Conservation (phyloP, 2,888 invertebrate genomes). For the Aleiodes leptofemur region DNA sequence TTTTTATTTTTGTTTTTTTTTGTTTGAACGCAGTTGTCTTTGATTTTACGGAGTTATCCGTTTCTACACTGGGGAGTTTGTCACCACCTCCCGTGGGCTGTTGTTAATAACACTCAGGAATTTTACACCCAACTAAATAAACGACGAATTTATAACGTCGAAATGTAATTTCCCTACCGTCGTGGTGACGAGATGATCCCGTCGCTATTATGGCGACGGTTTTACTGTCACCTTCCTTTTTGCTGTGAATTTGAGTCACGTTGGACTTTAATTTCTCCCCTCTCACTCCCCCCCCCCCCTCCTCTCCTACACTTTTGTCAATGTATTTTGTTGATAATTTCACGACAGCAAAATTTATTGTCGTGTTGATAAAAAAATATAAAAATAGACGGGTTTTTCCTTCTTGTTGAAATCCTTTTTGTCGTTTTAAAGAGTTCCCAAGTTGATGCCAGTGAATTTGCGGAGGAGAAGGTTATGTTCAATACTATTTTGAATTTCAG, state of each 20-base stretch:
- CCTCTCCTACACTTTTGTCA: too few species aligned
- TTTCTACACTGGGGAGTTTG: constrained; percentile 58
- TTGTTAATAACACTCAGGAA: constrained; percentile 80
- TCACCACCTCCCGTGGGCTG: constrained; percentile 68
- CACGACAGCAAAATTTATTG: too few species aligned
- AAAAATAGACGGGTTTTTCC: too few species aligned
- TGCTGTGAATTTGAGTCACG: background rate
- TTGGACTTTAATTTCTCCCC: too few species aligned
- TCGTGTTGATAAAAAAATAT: too few species aligned
- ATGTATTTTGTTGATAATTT: too few species aligned
- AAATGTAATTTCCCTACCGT: constrained; percentile 61
- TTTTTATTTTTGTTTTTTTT: background rate
- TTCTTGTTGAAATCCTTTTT: too few species aligned
- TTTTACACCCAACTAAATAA: constrained; percentile 70
- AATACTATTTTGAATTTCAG: too few species aligned
- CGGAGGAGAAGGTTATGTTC: too few species aligned
- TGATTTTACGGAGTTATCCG: constrained; percentile 63
- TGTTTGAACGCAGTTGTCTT: constrained; percentile 43
- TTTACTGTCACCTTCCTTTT: constrained; percentile 30
- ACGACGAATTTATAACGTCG: constrained; percentile 78
- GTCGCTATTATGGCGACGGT: constrained; percentile 85
- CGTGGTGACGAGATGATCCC: constrained; percentile 75
- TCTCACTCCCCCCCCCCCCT: too few species aligned
- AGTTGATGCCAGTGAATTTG: too few species aligned
- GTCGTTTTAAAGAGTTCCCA: too few species aligned